These are phyloP conservation scores for Dendroctonus valens DNA, from an alignment of 1,140 invertebrate genomes.

Conservation along the genomic window DNA sequence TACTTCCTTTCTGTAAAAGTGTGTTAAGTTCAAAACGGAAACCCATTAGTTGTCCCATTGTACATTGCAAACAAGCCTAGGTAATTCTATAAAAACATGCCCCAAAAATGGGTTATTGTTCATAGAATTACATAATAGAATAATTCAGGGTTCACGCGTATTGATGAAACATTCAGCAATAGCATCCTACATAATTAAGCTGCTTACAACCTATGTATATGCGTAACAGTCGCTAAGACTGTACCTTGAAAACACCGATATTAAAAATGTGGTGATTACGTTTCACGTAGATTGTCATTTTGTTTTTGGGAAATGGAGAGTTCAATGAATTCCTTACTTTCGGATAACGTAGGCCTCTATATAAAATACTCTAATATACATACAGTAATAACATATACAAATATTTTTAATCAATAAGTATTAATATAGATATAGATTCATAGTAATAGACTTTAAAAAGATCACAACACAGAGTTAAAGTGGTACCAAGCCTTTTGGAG, in stretches of 20 bases:
- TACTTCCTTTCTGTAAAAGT: no score
- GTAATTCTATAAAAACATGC: neutral
- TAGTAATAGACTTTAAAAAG: constrained; percentile 54
- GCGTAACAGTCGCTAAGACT: constrained; percentile 44
- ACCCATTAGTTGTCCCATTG: no score
- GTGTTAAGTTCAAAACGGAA: no score
- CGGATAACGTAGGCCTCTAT: constrained; percentile 37
- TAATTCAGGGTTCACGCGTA: constrained; percentile 3
- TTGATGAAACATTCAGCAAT: constrained; percentile 44
- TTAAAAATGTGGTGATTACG: constrained; percentile 38
- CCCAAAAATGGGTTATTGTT: constrained; percentile 5
- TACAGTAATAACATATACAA: constrained; percentile 51
- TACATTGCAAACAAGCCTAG: no score
- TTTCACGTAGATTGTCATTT: constrained; percentile 48
- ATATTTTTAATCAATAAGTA: constrained; percentile 48
- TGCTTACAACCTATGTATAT: constrained; percentile 39
- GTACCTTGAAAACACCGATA: constrained; percentile 45
- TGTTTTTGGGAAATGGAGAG: constrained; percentile 38
- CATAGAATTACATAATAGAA: constrained; percentile 10
- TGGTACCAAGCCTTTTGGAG: constrained; percentile 36
- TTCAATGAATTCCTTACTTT: constrained; percentile 26
- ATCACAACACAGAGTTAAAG: constrained; percentile 53
- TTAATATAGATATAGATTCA: constrained; percentile 53
- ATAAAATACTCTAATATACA: constrained; percentile 43
- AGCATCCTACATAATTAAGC: constrained; percentile 42